These are phyloP conservation scores for Macrobrachium nipponense DNA, from an alignment of 1,140 invertebrate genomes.

Conservation along the genomic window DNA sequence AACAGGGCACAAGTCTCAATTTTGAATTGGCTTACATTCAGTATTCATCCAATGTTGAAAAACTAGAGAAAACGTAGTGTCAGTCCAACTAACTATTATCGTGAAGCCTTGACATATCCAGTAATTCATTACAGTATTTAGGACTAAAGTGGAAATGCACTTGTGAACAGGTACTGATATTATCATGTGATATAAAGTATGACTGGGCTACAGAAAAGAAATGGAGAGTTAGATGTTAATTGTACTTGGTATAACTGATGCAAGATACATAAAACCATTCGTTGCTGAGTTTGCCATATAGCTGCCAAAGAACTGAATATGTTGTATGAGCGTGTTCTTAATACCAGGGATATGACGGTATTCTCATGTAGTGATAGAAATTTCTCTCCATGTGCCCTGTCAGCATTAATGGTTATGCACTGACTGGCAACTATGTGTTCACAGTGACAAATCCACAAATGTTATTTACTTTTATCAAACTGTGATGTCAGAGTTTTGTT, in stretches of 20 bases:
- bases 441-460: conserved; percentile 34
- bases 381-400: no score
- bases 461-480: conserved; percentile 32
- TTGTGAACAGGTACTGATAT: conserved; percentile 33
- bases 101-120: conserved; percentile 25
- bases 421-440: conserved; percentile 8
- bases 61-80: conserved; percentile 21
- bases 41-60: no score
- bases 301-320: no score
- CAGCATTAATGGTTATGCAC: neutral
- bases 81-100: conserved; percentile 34
- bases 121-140: conserved; percentile 26
- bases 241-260: neutral
- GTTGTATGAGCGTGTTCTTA: no score
- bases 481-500: conserved; percentile 46
- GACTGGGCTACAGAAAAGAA: neutral
- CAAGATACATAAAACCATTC: neutral
- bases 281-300: no score
- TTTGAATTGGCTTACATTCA: no score
- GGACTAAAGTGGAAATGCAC: conserved; percentile 27
- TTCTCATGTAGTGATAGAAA: no score
- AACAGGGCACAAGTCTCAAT: no score
- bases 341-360: no score
- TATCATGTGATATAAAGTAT: no score
- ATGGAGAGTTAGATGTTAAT: neutral